Evolutionary conservation across 1,140 invertebrate genomes (phyloP).

Genomic region (Mactra quadrangularis): DNA sequence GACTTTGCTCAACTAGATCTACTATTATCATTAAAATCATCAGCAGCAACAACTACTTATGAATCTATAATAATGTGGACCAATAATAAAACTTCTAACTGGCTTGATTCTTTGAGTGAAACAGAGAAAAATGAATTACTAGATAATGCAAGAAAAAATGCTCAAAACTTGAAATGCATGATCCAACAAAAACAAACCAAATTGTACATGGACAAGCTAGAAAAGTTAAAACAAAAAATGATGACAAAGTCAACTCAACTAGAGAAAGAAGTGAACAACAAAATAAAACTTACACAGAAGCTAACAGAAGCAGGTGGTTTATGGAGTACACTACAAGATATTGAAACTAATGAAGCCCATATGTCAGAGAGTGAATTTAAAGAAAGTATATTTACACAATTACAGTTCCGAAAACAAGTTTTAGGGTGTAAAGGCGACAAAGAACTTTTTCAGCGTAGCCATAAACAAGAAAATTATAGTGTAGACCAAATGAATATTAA

Average conservation of each 20-base stretch:
- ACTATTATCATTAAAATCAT: background rate
- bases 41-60: background rate
- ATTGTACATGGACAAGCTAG: background rate
- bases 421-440: background rate
- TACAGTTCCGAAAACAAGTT: background rate
- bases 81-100: background rate
- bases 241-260: background rate
- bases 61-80: conserved; percentile 15
- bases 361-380: background rate
- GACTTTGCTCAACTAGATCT: background rate
- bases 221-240: background rate
- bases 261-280: background rate
- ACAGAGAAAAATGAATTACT: background rate
- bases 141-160: background rate
- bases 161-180: background rate
- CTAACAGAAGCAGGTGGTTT: background rate
- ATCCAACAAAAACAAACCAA: background rate
- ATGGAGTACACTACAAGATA: background rate
- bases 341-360: background rate
- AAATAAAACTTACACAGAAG: background rate
- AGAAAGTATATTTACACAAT: background rate
- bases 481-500: background rate
- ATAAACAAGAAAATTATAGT: background rate
- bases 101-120: background rate
- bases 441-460: background rate